Evolutionary conservation across 2,113 vertebrate genomes (phyloP), one percentile per base, ranked within the genome.

Genomic region (Anthoscopus minutus): DNA sequence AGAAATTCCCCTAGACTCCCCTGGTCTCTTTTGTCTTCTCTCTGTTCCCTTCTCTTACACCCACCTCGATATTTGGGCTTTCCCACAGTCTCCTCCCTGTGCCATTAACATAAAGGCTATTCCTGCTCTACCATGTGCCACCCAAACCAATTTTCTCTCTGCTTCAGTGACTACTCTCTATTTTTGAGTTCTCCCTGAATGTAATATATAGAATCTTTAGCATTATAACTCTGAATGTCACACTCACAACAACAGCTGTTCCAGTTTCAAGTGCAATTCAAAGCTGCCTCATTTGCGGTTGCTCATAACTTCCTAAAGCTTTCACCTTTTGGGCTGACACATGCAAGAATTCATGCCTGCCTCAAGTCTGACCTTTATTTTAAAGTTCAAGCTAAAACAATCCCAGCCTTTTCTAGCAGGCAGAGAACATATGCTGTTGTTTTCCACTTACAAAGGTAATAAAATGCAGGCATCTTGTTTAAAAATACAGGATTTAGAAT

Each of bases 301-400:
- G 72, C 53, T 88, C 79, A 28, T 87, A 90, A 88, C 80, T 94
- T 95, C 82, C 76, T 60, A 71, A 80, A 93, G 82, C 53, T 64
- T 96, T 93, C 92, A 95, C 92, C 88, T 96, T 95, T 88, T 44
- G 72, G 89, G 61, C 77, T 93, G 78, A 81, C 86, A 93, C 54
- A 72, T 51, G 60, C 86, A 81, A 61, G 65, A 91, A 84, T 95
- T 91, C 28, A 1, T 90, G 89, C 60, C 76, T 93, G 71, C 81
- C 51, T 88, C 74, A 50, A 83, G 47, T 22, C 37, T 93, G 82
- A 88, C 89, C 94, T 97, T 97, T 86, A 93, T 81, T 90, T 87
- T 88, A 91, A 94, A 93, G 76, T 92, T 93, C 86, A 94, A 93
- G 67, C 47, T 72, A 78, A 88, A 65, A 83, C 19, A n/a, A 81